Evolutionary conservation across 2,113 vertebrate species (phyloP), one percentile per base, ranked within the genome.

Genomic region (Perca schrenkii): DNA sequence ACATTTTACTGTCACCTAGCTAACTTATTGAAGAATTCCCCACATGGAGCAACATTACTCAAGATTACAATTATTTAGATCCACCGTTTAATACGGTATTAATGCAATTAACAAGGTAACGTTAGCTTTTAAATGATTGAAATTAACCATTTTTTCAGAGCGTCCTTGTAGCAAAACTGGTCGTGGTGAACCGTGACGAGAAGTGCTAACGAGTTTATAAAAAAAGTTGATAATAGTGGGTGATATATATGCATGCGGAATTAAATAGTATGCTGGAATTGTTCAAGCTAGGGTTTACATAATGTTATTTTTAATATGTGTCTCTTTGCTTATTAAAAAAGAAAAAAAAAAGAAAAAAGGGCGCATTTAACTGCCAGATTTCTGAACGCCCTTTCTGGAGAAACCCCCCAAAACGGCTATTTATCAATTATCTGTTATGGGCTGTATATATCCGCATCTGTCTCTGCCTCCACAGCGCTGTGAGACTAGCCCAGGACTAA

Each of bases 51-150:
- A 56, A 12, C 50, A n/a, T 4, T 0, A 4, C 2, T 7, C 1
- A 19, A n/a, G 3, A 21, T 3, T 4, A 2, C 13, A 64, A 10
- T 17, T 1, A 40, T 0, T 64, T 0, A 1, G 0, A 31, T 8
- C 6, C 1, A 6, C 0, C 0, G 0, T 53, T 58, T 1, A 15
- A 54, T 71, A 71, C 60, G 53, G 47, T 70, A 1, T 54, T 15
- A 10, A 3, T 25, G 0, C 0, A 11, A 36, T 2, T n/a, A 31
- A 61, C 10, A 4, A 19, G 0, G 0, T 0, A 40, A 40, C 40
- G 40, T 40, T 40, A 22, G 12, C 11, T 47, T 57, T 6, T 14
- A 25, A 21, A 34, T 1, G 1, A 17, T 16, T 14, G 0, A 40
- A 62, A 46, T 31, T 0, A 21, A 19, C 11, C 0, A 0, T 25